Evolutionary conservation across 2,113 vertebrate genomes (phyloP).

Genomic region (Lonchura striata): DNA sequence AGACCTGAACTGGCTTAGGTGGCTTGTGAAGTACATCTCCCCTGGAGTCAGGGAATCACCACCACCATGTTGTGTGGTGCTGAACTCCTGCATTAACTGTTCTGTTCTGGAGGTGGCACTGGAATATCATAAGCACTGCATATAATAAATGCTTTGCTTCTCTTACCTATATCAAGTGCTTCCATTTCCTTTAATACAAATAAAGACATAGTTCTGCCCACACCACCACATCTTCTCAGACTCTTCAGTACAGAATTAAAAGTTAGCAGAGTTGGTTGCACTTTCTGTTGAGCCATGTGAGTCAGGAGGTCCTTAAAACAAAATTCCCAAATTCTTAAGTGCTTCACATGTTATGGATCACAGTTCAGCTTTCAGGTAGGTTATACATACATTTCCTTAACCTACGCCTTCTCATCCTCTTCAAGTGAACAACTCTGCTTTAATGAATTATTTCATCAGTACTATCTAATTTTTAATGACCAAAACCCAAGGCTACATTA

Average conservation of each 20-base stretch:
- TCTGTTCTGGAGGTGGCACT: not conserved
- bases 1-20: not conserved
- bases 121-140: not conserved
- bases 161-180: slow-evolving; percentile 82
- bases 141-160: not conserved
- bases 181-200: slow-evolving; percentile 87
- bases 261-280: slow-evolving; percentile 85
- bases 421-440: not conserved
- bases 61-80: not conserved
- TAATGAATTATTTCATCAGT: not conserved
- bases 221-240: slow-evolving; percentile 74
- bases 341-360: not conserved
- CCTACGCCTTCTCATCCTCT: not conserved
- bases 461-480: not conserved
- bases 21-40: not conserved
- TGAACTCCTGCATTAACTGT: not conserved
- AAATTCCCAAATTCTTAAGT: not conserved
- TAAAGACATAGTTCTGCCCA: slow-evolving; percentile 68
- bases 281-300: slow-evolving; percentile 87
- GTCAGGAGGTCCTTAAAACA: slow-evolving; percentile 83
- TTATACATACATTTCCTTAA: not conserved
- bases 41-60: not conserved
- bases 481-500: not conserved
- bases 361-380: not conserved
- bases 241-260: slow-evolving; percentile 86